A percentile compares a stretch with the other conserved stretches of the same genome.
Evolutionary conservation across 2,797 vertebrate genomes (phyloP).

Genomic region (Hylomyscus alleni): DNA sequence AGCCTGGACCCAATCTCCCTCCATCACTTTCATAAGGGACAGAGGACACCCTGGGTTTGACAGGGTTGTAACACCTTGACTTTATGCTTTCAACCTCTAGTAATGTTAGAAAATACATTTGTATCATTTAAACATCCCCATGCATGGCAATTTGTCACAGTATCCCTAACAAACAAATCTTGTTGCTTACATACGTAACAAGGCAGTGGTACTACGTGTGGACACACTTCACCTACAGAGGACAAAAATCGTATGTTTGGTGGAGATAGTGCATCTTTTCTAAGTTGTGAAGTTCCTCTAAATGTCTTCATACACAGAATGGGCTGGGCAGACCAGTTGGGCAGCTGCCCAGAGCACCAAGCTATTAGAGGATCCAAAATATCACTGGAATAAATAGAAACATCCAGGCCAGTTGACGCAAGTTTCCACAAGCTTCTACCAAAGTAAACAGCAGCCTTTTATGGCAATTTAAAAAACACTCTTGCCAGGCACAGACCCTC

Average conservation of each 20-base stretch:
- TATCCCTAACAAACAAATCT: neutral
- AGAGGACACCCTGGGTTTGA: neutral
- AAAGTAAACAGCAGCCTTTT: slow-evolving; percentile 81
- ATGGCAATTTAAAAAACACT: slow-evolving; percentile 74
- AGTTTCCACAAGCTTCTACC: slow-evolving; percentile 81
- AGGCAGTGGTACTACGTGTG: neutral
- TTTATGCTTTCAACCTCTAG: neutral
- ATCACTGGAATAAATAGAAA: slow-evolving; percentile 83
- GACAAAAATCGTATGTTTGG: neutral
- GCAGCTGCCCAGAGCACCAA: slow-evolving; percentile 51
- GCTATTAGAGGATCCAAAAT: slow-evolving; percentile 79
- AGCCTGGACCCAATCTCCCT: neutral
- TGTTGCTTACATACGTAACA: neutral
- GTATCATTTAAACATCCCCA: neutral
- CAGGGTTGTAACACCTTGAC: neutral
- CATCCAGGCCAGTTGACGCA: slow-evolving; percentile 71
- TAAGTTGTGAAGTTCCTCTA: slow-evolving; percentile 44
- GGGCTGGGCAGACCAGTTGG: slow-evolving; percentile 52
- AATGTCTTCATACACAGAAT: slow-evolving; percentile 55
- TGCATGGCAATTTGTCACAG: neutral
- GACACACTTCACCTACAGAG: neutral
- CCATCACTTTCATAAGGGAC: neutral
- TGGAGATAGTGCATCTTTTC: neutral
- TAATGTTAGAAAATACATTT: neutral
- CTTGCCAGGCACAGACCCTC: slow-evolving; percentile 62